Conservation (phyloP, 30 jellyfish, hydroid and myxozoan genomes). For the Pseudorhiza aurosa region DNA sequence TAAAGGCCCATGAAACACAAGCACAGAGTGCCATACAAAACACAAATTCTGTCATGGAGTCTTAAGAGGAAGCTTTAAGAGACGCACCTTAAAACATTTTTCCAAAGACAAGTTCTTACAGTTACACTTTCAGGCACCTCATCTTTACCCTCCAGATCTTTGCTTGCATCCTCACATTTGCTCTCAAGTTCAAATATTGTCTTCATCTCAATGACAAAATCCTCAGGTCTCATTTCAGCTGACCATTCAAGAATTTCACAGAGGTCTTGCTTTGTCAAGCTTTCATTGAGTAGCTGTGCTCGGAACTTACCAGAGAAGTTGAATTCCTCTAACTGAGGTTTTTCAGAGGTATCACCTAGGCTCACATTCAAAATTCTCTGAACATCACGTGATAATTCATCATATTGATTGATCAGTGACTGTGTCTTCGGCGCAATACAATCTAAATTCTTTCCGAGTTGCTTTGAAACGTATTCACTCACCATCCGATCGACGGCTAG, state of each 20-base stretch:
- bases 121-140: background rate
- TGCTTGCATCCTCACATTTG: background rate
- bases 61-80: background rate
- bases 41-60: too few species aligned
- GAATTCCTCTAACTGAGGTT: background rate
- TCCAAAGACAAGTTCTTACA: slow-evolving; percentile 17
- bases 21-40: too few species aligned
- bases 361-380: background rate
- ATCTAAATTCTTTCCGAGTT: background rate
- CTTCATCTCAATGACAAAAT: slow-evolving; percentile 30
- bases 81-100: slow-evolving; percentile 34
- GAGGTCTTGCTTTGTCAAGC: slow-evolving; percentile 47
- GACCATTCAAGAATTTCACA: slow-evolving; percentile 56
- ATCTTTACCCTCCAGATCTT: background rate
- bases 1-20: too few species aligned
- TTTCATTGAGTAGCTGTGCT: slow-evolving; percentile 48
- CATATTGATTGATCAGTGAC: slow-evolving; percentile 21
- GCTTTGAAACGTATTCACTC: slow-evolving; percentile 6
- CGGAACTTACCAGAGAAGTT: background rate
- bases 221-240: slow-evolving; percentile 29
- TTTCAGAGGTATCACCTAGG: background rate
- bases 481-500: slow-evolving; percentile 6
- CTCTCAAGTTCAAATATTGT: background rate
- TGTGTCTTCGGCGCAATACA: slow-evolving; percentile 1
- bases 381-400: slow-evolving; percentile 18